These are phyloP conservation scores for Rhagologus leucostigma DNA, from an alignment of 2,113 vertebrate genomes.

Conservation along the genomic window DNA sequence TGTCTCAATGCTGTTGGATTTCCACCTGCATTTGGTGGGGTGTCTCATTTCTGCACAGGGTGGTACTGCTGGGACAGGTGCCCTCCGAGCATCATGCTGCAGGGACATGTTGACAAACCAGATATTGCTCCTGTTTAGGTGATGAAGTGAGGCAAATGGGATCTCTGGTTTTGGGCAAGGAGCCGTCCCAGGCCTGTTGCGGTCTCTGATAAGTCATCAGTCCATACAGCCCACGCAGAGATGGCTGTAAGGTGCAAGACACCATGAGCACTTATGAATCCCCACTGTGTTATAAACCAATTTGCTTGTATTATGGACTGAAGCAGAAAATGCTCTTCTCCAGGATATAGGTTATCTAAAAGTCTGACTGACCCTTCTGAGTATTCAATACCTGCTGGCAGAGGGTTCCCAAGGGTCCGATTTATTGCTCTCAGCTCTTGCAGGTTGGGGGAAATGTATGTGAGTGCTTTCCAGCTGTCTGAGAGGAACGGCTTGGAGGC, in stretches of 20 bases:
- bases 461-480: constrained; percentile 84
- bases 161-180: background rate
- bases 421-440: constrained; percentile 83
- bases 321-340: background rate
- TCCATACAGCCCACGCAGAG: background rate
- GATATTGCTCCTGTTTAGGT: background rate
- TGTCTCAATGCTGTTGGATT: background rate
- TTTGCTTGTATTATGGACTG: background rate
- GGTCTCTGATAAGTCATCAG: background rate
- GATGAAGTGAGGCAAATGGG: background rate
- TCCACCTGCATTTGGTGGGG: background rate
- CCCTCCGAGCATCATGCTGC: background rate
- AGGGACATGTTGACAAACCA: background rate
- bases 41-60: background rate
- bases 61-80: background rate
- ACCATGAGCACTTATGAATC: background rate
- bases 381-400: constrained; percentile 77
- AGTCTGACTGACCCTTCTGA: background rate
- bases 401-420: constrained; percentile 73
- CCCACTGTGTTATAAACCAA: background rate
- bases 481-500: constrained; percentile 87
- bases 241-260: background rate
- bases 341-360: background rate
- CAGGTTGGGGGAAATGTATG: constrained; percentile 85
- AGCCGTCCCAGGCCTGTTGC: background rate